Evolutionary conservation across 1,140 invertebrate genomes (phyloP).

Genomic region (Lasioglossum albipes): DNA sequence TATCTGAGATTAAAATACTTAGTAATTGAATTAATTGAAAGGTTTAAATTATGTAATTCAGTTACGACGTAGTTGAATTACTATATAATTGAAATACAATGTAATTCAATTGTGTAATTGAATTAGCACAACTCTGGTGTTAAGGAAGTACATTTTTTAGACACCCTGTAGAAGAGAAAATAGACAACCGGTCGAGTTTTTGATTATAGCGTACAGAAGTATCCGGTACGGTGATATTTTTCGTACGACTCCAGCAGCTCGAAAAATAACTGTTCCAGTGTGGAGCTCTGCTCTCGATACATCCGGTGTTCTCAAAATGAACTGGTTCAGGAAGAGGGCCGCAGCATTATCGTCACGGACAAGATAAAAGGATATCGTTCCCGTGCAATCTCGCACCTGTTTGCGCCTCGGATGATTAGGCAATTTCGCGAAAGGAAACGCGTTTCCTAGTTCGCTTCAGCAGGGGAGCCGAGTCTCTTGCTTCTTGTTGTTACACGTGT

Average conservation of each 20-base stretch:
- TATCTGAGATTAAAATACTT: too few species aligned
- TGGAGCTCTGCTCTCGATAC: background rate
- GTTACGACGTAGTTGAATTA: too few species aligned
- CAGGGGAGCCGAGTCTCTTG: background rate
- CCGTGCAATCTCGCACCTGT: constrained; percentile 52
- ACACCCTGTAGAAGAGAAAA: too few species aligned
- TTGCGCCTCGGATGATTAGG: constrained; percentile 21
- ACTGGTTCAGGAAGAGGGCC: constrained; percentile 43
- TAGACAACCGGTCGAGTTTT: too few species aligned
- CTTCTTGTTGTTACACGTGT: constrained; percentile 42
- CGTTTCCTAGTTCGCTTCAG: background rate
- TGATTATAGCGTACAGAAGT: too few species aligned
- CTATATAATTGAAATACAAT: too few species aligned
- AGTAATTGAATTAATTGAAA: too few species aligned
- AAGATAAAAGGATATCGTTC: constrained; percentile 57
- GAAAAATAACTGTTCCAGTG: background rate
- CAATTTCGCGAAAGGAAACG: constrained; percentile 24
- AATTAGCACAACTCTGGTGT: too few species aligned
- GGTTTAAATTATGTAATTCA: too few species aligned
- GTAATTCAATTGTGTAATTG: too few species aligned
- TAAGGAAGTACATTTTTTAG: too few species aligned
- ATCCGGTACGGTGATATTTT: background rate
- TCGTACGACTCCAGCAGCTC: background rate
- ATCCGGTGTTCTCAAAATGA: constrained; percentile 28
- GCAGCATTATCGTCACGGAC: constrained; percentile 35